Evolutionary conservation across 2,888 invertebrate species (phyloP).

Genomic region (Lasius platythorax): DNA sequence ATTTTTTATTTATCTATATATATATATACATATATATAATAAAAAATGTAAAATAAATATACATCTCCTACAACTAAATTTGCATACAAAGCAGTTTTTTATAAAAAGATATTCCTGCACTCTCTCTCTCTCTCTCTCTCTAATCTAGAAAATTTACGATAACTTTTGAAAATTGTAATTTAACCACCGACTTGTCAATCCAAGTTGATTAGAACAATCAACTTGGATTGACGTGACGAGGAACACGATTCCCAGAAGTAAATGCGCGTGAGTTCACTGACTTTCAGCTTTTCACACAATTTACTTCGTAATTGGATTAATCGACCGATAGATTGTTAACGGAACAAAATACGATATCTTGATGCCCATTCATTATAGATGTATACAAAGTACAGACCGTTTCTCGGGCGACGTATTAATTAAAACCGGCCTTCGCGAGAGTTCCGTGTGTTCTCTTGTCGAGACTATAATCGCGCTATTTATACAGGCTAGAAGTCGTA

Average conservation of each 20-base stretch:
- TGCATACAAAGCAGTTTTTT: background rate
- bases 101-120: background rate
- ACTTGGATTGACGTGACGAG: background rate
- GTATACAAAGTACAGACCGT: background rate
- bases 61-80: background rate
- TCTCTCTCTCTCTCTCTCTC: too few species aligned
- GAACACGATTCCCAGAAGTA: slow-evolving; percentile 3
- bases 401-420: slow-evolving; percentile 50
- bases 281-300: slow-evolving; percentile 45
- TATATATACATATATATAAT: too few species aligned
- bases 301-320: slow-evolving; percentile 45
- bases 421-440: slow-evolving; percentile 24
- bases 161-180: slow-evolving; percentile 32
- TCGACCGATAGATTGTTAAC: slow-evolving; percentile 18
- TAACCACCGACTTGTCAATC: slow-evolving; percentile 21
- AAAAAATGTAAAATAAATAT: background rate
- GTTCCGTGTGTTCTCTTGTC: slow-evolving; percentile 41
- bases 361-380: slow-evolving; percentile 52
- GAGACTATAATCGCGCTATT: slow-evolving; percentile 22
- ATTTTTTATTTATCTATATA: too few species aligned
- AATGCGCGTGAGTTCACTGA: slow-evolving; percentile 39
- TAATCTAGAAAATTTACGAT: slow-evolving; percentile 23
- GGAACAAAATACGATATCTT: slow-evolving; percentile 7
- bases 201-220: background rate
- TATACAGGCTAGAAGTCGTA: slow-evolving; percentile 49